Conservation (phyloP, 2,888 invertebrate genomes). For the Dolomedes plantarius region DNA sequence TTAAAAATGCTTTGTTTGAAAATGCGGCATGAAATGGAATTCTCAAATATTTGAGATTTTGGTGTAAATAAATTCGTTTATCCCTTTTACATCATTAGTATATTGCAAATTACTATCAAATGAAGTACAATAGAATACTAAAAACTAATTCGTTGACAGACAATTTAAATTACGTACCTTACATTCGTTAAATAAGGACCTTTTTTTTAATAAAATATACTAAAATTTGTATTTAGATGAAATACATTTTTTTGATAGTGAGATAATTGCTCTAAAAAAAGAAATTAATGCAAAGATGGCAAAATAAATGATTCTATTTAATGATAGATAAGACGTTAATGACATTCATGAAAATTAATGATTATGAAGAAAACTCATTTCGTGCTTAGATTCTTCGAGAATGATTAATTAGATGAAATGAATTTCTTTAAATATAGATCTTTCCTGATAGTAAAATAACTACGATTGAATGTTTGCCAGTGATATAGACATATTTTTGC, state of each 20-base stretch:
- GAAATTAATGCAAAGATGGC: neutral
- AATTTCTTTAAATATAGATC: neutral
- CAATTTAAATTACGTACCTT: too few relatives aligned
- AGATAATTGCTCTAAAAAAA: neutral
- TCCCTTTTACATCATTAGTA: too few relatives aligned
- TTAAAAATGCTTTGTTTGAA: too few relatives aligned
- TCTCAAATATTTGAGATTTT: too few relatives aligned
- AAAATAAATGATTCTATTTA: neutral
- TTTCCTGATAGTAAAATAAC: neutral
- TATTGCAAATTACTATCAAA: too few relatives aligned
- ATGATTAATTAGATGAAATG: neutral
- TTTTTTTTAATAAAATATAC: neutral
- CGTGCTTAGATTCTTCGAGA: neutral
- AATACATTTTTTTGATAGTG: neutral
- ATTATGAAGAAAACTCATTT: neutral
- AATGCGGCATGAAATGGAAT: too few relatives aligned
- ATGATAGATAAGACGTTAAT: slow-evolving; percentile 5
- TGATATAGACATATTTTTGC: neutral
- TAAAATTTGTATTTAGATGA: neutral
- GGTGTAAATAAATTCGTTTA: too few relatives aligned
- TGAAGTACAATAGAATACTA: too few relatives aligned
- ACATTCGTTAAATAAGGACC: neutral
- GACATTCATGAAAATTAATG: slow-evolving; percentile 12
- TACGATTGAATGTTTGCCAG: neutral
- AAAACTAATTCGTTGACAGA: too few relatives aligned